These are phyloP conservation scores for Fragum sueziense DNA, from an alignment of 2,888 invertebrate species.

Conservation along the genomic window DNA sequence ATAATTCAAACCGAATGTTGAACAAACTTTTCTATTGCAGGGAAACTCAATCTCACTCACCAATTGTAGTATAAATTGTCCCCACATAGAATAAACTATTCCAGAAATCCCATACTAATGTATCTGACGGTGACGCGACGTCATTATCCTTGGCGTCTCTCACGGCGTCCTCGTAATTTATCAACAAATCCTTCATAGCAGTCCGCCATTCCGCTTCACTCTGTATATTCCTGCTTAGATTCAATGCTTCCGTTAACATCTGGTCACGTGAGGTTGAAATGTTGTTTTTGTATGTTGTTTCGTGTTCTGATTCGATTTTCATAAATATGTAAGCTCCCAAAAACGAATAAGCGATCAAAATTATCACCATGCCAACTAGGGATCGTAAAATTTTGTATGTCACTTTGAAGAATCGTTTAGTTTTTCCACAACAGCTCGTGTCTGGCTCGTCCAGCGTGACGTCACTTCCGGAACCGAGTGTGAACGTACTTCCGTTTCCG, in stretches of 20 bases:
- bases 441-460: conserved; percentile 27
- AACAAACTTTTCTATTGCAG: too few species aligned
- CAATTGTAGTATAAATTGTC: conserved; percentile 83
- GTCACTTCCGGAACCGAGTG: conserved; percentile 17
- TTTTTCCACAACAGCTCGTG: conserved; percentile 43
- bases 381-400: conserved; percentile 59
- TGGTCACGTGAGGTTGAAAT: conserved; percentile 88
- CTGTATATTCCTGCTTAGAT: conserved; percentile 19
- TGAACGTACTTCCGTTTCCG: conserved; percentile 18
- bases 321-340: conserved; percentile 92
- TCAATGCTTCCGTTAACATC: conserved; percentile 86
- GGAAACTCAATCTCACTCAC: too few species aligned
- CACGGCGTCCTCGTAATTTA: conserved; percentile 93
- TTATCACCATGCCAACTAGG: conserved; percentile 88
- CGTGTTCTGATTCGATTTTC: conserved; percentile 87
- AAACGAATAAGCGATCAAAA: conserved; percentile 90
- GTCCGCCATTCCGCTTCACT: conserved; percentile 55
- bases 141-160: conserved; percentile 85
- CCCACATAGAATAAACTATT: conserved; percentile 83
- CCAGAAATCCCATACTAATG: conserved; percentile 79
- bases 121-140: conserved; percentile 85
- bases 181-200: conserved; percentile 86
- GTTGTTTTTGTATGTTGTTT: conserved; percentile 89
- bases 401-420: conserved; percentile 36
- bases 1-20: too few species aligned